Evolutionary conservation across 53 echinoderm and acorn worm species (phyloP), one percentile per base, ranked within the genome.

Genomic region (Temnopleurus reevesii): DNA sequence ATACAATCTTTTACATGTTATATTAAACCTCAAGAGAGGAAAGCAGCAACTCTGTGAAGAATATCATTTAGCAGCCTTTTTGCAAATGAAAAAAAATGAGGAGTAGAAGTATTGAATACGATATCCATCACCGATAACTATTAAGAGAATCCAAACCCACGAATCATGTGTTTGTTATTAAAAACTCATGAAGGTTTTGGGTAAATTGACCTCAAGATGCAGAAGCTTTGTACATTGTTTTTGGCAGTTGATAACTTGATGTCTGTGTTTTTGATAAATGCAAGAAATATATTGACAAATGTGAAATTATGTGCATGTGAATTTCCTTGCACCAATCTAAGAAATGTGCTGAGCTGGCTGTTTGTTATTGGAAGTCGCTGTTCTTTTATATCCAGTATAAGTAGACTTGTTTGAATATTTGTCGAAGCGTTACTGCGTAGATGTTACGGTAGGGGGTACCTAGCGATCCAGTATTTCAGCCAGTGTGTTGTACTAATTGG

Each of bases 391-490:
- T 85, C 58, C 85, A 45, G 85, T 85, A 58, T 46, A 57, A 60
- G 85, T 85, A 46, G 57, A 59, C 59, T 85, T 85, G 85, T 85
- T 85, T 59, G n/a, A 49, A 44, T 35, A 44, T 44, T 85, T 83
- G 55, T 83, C 83, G 46, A 83, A 53, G 51, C 56, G 23, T 83
- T 55, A 59, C 59, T 57, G 44, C 60, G 51, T 83, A 83, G 83
- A 83, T 83, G 83, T 83, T 53, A 33, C 26, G n/a, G 60, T 85
- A 85, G 88, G 87, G n/a, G 88, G 46, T 49, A 66, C 21, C 45
- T 66, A 66, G 88, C 34, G 55, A 46, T 87, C 65, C 33, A 66
- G 88, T 87, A 87, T 87, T 87, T 66, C 88, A 87, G 51, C 53
- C 65, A 49, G 46, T 87, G 88, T 87, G 88, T 86, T 60, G 59